Conservation (phyloP, 1,140 invertebrate species). For the Drosophila melanogaster region Release_6_plus_ISO1_MT NT_037436.4:10482501-10483000, state of each 20-base stretch:
- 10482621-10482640: too few species aligned
- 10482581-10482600: slow-evolving; percentile 19
- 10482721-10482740: not conserved
- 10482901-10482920: not conserved
- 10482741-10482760: not conserved
- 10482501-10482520: slow-evolving; percentile 74
- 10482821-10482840: slow-evolving; percentile 82
- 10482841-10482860: slow-evolving; percentile 80
- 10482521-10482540: slow-evolving; percentile 51
- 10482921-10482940: slow-evolving; percentile 14
- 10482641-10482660: too few species aligned
- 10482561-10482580: slow-evolving; percentile 21
- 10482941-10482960: slow-evolving; percentile 69
- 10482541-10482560: slow-evolving; percentile 22
- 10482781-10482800: slow-evolving; percentile 30
- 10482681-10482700: not conserved
- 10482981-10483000: slow-evolving; percentile 55
- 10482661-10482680: too few species aligned
- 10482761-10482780: slow-evolving; percentile 15
- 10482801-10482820: slow-evolving; percentile 61
- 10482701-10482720: too few species aligned
- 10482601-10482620: not conserved
- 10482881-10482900: not conserved
- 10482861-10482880: slow-evolving; percentile 28
- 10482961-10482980: slow-evolving; percentile 74